Evolutionary conservation across 2,113 vertebrate genomes (phyloP).

Genomic region (Bubo bubo): DNA sequence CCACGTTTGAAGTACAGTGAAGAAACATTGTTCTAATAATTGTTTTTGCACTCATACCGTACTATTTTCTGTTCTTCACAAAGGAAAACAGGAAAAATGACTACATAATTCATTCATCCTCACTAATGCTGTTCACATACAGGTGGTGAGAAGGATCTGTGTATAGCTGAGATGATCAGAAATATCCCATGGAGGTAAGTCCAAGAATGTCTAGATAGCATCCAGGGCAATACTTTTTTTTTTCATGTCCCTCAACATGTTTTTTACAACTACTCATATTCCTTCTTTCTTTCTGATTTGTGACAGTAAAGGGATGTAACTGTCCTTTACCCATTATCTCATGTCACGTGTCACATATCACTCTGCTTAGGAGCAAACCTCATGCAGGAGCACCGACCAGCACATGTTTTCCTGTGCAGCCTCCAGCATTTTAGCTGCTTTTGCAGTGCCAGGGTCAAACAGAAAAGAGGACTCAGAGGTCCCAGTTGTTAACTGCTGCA

Average conservation of each 20-base stretch:
- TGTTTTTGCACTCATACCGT: not conserved
- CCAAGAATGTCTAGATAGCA: not conserved
- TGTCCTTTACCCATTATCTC: not conserved
- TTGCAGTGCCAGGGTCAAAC: not conserved
- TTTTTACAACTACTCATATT: not conserved
- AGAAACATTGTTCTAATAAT: slow-evolving; percentile 49
- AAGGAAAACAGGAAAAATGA: not conserved
- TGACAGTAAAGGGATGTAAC: not conserved
- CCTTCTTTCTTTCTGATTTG: not conserved
- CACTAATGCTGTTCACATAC: not conserved
- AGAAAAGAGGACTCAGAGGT: not conserved
- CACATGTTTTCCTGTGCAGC: not conserved
- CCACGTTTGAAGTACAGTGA: slow-evolving; percentile 45
- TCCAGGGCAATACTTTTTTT: not conserved
- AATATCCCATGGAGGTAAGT: not conserved
- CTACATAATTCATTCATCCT: not conserved
- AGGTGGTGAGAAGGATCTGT: not conserved
- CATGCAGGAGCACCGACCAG: not conserved
- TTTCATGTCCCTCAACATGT: not conserved
- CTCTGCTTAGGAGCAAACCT: not conserved
- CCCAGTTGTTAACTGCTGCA: not conserved
- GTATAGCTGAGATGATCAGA: not conserved
- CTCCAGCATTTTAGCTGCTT: not conserved
- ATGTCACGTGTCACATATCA: accelerated
- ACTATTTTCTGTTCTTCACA: slow-evolving; percentile 13